These are phyloP conservation scores for Mythimna ferrago DNA, from an alignment of 2,888 invertebrate species.

Conservation along the genomic window DNA sequence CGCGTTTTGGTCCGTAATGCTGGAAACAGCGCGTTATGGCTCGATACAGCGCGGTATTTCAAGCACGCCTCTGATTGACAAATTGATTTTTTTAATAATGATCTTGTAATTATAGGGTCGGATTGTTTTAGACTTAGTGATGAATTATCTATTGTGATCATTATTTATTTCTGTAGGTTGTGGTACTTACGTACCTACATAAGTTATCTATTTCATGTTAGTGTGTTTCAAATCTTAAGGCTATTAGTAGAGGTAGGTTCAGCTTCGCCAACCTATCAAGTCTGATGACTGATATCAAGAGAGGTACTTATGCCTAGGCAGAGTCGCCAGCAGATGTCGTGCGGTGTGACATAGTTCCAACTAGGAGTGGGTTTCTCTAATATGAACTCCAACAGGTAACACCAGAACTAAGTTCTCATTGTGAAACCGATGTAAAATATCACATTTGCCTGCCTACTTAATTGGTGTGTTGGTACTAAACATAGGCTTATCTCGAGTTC, in stretches of 20 bases:
- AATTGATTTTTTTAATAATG: conserved; percentile 53
- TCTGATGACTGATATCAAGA: background rate
- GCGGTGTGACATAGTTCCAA: background rate
- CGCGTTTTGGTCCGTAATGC: conserved; percentile 64
- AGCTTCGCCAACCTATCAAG: background rate
- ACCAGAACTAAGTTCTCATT: background rate
- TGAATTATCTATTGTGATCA: conserved; percentile 10
- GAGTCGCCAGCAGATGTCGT: background rate
- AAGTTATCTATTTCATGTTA: background rate
- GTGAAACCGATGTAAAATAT: background rate
- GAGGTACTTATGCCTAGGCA: background rate
- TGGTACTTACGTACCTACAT: background rate
- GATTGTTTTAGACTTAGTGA: conserved; percentile 23
- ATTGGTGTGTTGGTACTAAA: background rate
- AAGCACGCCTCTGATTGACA: conserved; percentile 43
- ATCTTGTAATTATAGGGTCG: conserved; percentile 42
- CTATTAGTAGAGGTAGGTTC: background rate
- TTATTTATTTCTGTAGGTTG: conserved; percentile 11
- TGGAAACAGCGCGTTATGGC: conserved; percentile 54
- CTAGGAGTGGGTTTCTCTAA: background rate
- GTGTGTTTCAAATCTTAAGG: background rate
- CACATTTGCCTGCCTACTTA: background rate
- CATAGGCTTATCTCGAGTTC: conserved; percentile 4
- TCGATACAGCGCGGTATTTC: conserved; percentile 48
- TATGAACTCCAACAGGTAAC: background rate